Conservation (phyloP, 2,888 invertebrate genomes). For the Oligia strigilis region DNA sequence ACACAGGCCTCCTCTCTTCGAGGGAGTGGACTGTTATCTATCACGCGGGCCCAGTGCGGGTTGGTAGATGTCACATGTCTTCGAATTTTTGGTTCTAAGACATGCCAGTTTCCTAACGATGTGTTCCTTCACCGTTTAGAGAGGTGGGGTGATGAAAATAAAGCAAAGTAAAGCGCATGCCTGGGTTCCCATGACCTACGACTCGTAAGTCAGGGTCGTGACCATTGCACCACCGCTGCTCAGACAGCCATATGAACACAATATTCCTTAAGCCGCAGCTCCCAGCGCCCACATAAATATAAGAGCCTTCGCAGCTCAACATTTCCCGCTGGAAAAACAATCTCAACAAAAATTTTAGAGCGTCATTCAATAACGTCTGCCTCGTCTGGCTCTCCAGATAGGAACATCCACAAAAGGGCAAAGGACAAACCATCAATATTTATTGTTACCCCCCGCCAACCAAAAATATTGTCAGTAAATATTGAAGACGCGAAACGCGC, state of each 20-base stretch:
- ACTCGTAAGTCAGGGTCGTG: too few species aligned
- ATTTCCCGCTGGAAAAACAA: constrained; percentile 3
- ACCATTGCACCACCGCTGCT: neutral
- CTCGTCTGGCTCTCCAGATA: constrained; percentile 37
- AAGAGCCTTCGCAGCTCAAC: neutral
- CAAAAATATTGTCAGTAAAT: constrained; percentile 57
- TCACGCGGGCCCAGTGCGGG: too few species aligned
- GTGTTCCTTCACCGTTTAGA: neutral
- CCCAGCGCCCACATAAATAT: neutral
- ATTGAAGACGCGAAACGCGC: constrained; percentile 37
- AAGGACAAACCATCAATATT: constrained; percentile 60
- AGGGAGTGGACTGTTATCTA: too few species aligned
- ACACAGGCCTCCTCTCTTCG: too few species aligned
- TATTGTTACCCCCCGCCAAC: constrained; percentile 37
- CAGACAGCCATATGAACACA: constrained; percentile 1
- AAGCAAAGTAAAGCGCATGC: neutral
- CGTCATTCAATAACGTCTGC: constrained; percentile 35
- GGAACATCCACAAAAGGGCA: constrained; percentile 21
- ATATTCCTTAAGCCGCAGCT: neutral
- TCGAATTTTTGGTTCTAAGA: too few species aligned
- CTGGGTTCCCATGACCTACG: neutral
- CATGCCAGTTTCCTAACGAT: too few species aligned
- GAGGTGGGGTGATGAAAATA: neutral
- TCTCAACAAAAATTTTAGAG: constrained; percentile 48
- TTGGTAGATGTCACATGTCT: too few species aligned